A percentile compares a stretch with the other conserved stretches of the same genome.
phyloP scores from a whole-genome alignment of 2,888 invertebrate genomes.

The Baccha elongata region DNA sequence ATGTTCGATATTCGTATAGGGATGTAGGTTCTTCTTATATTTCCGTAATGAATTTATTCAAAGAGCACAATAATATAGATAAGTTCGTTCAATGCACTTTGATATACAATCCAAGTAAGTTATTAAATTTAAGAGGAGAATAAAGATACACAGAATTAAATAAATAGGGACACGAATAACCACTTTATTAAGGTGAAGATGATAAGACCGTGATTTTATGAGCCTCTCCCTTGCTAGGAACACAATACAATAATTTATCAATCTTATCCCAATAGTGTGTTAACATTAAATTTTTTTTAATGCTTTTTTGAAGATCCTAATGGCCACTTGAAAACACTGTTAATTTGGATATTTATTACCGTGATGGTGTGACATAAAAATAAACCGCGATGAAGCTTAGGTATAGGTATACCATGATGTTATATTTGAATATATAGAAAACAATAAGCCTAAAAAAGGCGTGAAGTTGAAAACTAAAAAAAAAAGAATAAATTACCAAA shows the following conservation, averaged over 20 bases:
- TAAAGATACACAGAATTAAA: constrained; percentile 43
- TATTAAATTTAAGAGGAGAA: constrained; percentile 49
- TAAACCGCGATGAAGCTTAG: background rate
- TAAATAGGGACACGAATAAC: constrained; percentile 60
- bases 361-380: constrained; percentile 36
- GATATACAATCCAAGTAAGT: constrained; percentile 42
- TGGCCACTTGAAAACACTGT: constrained; percentile 53
- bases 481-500: background rate
- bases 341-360: constrained; percentile 62
- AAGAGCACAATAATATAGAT: background rate
- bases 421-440: constrained; percentile 19
- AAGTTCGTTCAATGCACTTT: constrained; percentile 9
- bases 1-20: background rate
- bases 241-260: constrained; percentile 38
- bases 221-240: constrained; percentile 3
- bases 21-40: constrained; percentile 23
- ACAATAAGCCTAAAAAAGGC: constrained; percentile 31
- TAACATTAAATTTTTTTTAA: constrained; percentile 59
- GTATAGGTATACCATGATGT: constrained; percentile 25
- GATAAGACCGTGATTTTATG: constrained; percentile 37
- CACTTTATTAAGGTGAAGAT: constrained; percentile 58
- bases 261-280: constrained; percentile 61
- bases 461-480: constrained; percentile 14
- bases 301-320: constrained; percentile 50
- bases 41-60: constrained; percentile 17